Evolutionary conservation across 37 sponge, comb jelly and placozoan genomes (phyloP).

Genomic region (Corticium candelabrum): DNA sequence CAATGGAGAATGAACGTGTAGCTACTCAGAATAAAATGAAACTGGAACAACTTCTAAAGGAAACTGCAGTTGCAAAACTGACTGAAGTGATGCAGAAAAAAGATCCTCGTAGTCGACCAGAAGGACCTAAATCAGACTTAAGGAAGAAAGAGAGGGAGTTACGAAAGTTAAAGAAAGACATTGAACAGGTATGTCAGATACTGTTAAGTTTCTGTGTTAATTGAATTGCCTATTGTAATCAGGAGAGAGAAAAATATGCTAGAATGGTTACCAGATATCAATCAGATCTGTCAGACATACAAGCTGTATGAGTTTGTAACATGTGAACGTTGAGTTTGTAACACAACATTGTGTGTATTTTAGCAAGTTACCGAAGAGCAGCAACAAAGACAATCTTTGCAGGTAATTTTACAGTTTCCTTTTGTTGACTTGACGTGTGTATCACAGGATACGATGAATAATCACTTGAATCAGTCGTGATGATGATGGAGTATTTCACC

Average conservation of each 20-base stretch:
- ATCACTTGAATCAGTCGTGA: too few species aligned
- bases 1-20: too few species aligned
- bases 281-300: conserved; percentile 49
- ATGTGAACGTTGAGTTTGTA: too few species aligned
- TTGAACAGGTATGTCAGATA: background rate
- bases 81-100: background rate
- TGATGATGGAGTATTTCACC: too few species aligned
- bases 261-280: conserved; percentile 31
- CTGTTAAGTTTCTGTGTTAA: too few species aligned
- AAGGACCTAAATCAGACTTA: background rate
- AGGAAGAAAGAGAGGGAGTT: background rate
- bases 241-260: conserved; percentile 19
- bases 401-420: too few species aligned
- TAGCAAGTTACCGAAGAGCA: conserved; percentile 65
- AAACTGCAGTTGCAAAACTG: background rate
- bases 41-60: background rate
- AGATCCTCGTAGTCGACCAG: background rate
- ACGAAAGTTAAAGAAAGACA: background rate
- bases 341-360: conserved; percentile 6
- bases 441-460: too few species aligned
- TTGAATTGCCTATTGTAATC: too few species aligned
- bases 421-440: too few species aligned
- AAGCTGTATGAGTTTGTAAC: conserved; percentile 17
- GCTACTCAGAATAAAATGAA: too few species aligned
- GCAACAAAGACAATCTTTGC: conserved; percentile 53